Evolutionary conservation across 2,888 invertebrate genomes (phyloP).

Genomic region (Mythimna pallens): DNA sequence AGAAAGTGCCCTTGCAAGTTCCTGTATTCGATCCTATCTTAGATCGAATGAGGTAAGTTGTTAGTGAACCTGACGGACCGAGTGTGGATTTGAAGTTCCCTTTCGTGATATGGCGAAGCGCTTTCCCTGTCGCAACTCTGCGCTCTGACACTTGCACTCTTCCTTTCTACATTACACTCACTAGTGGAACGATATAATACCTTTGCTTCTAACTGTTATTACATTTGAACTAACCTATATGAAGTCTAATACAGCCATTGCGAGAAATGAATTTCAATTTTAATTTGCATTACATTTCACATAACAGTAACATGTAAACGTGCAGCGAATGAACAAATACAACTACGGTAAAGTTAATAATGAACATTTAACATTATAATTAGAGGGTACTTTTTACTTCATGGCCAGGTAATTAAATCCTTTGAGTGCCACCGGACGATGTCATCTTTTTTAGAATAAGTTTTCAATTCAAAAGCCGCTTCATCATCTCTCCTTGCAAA

Average conservation of each 20-base stretch:
- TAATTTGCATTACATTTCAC: constrained; percentile 48
- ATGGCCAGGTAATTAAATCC: constrained; percentile 60
- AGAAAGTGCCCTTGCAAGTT: constrained; percentile 85
- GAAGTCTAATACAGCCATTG: constrained; percentile 30
- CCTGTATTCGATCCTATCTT: constrained; percentile 77
- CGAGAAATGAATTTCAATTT: constrained; percentile 36
- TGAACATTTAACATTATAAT: constrained; percentile 48
- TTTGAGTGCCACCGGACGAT: constrained; percentile 65
- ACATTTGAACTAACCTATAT: constrained; percentile 40
- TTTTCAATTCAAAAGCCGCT: constrained; percentile 75
- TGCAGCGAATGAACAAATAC: constrained; percentile 42
- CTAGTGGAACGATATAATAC: constrained; percentile 66
- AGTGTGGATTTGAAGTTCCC: constrained; percentile 86
- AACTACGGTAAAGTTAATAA: constrained; percentile 38
- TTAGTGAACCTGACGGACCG: constrained; percentile 76
- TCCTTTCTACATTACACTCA: constrained; percentile 86
- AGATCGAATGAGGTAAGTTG: constrained; percentile 80
- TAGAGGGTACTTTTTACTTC: constrained; percentile 44
- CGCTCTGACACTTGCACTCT: constrained; percentile 87
- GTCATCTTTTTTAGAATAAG: constrained; percentile 70
- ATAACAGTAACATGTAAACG: constrained; percentile 42
- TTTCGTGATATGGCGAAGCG: constrained; percentile 86
- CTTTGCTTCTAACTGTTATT: constrained; percentile 50
- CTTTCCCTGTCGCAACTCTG: constrained; percentile 87
- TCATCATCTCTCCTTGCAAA: constrained; percentile 76